Evolutionary conservation across 2,888 invertebrate genomes (phyloP).

Genomic region (Agrotis exclamationis): DNA sequence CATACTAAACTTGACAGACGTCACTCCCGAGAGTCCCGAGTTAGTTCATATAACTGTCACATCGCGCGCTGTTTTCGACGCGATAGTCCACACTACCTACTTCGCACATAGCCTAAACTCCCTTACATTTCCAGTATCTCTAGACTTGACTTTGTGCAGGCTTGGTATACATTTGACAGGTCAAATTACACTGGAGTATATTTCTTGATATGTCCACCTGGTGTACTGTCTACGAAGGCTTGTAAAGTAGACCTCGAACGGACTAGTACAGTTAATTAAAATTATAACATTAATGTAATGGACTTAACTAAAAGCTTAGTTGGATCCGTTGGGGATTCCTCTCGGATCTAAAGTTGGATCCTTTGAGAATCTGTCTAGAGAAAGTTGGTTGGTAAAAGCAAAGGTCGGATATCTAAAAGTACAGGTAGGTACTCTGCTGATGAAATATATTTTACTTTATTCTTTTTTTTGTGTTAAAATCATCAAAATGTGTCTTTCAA

Average conservation of each 20-base stretch:
- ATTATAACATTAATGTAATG: constrained; percentile 6
- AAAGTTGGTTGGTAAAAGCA: constrained; percentile 4
- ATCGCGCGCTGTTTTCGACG: too few relatives aligned
- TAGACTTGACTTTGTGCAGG: neutral
- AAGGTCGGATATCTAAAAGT: neutral
- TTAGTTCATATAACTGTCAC: too few relatives aligned
- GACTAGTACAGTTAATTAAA: neutral
- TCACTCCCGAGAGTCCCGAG: too few relatives aligned
- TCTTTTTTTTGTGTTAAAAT: too few relatives aligned
- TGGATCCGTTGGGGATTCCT: neutral
- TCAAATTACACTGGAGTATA: neutral
- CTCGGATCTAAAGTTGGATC: neutral
- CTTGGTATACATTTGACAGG: neutral
- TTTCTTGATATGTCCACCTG: neutral
- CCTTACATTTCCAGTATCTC: neutral
- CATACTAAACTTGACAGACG: too few relatives aligned
- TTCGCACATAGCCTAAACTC: neutral
- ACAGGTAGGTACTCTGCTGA: too few relatives aligned
- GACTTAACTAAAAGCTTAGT: neutral
- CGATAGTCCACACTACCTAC: too few relatives aligned
- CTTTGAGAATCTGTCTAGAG: neutral
- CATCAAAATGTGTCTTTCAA: too few relatives aligned
- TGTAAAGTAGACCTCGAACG: neutral
- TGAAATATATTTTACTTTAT: too few relatives aligned
- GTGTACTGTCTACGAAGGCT: neutral